Conservation (phyloP, 2,888 invertebrate species). For the Xanthia icteritia region DNA sequence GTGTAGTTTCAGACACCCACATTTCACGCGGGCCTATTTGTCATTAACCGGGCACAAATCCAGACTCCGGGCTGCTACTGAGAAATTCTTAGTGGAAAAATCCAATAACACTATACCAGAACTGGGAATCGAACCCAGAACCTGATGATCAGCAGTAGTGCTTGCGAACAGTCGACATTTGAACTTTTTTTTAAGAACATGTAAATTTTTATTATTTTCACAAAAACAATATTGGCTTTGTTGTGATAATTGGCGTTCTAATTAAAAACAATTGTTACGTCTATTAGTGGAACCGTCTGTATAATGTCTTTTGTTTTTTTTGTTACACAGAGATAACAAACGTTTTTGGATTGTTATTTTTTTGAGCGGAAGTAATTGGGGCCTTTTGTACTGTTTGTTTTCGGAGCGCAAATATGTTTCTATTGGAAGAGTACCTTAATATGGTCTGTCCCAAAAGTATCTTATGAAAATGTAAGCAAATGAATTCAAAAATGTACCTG, state of each 20-base stretch:
- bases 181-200: neutral
- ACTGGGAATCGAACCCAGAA: too few species aligned
- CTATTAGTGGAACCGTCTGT: neutral
- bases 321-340: neutral
- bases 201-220: neutral
- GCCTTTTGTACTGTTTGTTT: constrained; percentile 1
- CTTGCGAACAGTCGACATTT: too few species aligned
- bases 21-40: too few species aligned
- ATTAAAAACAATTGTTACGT: constrained; percentile 22
- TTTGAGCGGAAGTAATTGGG: neutral
- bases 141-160: too few species aligned
- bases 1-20: too few species aligned
- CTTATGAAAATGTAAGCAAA: neutral
- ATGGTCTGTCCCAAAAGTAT: neutral
- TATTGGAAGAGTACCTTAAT: neutral
- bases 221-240: neutral
- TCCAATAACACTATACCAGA: too few species aligned
- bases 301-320: constrained; percentile 5
- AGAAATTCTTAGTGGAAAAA: too few species aligned
- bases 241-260: neutral
- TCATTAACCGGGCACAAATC: too few species aligned
- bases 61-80: too few species aligned
- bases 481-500: neutral
- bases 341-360: neutral
- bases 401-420: neutral